phyloP scores from a whole-genome alignment of 2,113 vertebrate genomes.

The Neofelis nebulosa region DNA sequence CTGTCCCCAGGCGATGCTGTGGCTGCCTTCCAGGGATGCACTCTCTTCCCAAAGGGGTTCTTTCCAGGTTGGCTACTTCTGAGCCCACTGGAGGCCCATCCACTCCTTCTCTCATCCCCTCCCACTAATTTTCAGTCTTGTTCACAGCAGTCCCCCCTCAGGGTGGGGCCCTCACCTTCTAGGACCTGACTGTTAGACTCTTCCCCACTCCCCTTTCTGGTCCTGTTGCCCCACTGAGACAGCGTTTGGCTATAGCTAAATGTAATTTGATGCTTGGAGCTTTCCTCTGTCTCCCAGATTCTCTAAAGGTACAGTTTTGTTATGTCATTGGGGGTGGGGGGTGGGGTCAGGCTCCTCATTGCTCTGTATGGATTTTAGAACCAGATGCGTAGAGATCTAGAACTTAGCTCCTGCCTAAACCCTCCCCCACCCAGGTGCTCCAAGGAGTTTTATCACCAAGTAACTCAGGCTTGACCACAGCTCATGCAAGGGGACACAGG shows the following conservation, averaged over 20 bases:
- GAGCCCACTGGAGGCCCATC: too few relatives aligned
- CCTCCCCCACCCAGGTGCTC: background rate
- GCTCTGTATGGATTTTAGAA: background rate
- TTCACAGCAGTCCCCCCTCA: background rate
- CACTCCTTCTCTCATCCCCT: background rate
- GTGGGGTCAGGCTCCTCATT: background rate
- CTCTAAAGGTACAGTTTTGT: background rate
- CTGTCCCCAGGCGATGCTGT: background rate
- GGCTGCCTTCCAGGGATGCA: background rate
- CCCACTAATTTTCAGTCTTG: background rate
- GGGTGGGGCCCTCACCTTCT: background rate
- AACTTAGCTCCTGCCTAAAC: background rate
- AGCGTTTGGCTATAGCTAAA: background rate
- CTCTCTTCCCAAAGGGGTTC: background rate
- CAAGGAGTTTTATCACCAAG: background rate
- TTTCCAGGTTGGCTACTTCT: background rate
- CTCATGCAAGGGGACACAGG: background rate
- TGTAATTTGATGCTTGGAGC: background rate
- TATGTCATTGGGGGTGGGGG: background rate
- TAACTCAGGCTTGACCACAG: background rate
- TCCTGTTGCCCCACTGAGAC: background rate
- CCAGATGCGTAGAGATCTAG: background rate
- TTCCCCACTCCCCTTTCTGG: background rate
- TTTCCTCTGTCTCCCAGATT: background rate
- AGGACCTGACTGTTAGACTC: background rate